Conservation (phyloP, 2,113 vertebrate genomes). For the Ammodytes dubius region DNA sequence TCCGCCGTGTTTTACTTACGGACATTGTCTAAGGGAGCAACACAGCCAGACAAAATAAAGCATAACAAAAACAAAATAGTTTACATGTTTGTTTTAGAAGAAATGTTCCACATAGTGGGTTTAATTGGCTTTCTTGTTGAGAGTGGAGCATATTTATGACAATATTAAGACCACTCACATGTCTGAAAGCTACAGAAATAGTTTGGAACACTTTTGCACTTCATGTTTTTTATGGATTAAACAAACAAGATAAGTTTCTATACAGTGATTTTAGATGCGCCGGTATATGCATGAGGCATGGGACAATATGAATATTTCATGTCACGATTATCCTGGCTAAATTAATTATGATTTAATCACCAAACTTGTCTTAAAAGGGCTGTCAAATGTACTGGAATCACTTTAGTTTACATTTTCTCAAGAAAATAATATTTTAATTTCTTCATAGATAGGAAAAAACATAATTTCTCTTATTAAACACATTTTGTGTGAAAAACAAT, state of each 20-base stretch:
- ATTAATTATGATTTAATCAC: no score
- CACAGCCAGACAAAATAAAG: slow-evolving; percentile 5
- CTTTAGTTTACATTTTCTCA: no score
- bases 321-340: no score
- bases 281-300: no score
- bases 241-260: background rate
- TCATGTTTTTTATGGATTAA: background rate
- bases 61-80: background rate
- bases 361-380: no score
- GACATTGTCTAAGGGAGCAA: background rate
- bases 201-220: background rate
- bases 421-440: no score
- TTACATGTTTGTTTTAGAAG: background rate
- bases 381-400: no score
- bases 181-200: background rate
- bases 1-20: slow-evolving; percentile 28
- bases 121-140: background rate
- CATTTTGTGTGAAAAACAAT: no score
- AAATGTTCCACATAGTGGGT: background rate
- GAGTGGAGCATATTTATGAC: background rate
- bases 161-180: background rate
- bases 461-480: no score
- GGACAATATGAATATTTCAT: no score
- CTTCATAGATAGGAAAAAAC: no score
- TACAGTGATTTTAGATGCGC: background rate